Percentiles rank a stretch among this genome's conserved stretches.
Conservation (phyloP, 2,113 vertebrate genomes). For the Tragelaphus strepsiceros region DNA sequence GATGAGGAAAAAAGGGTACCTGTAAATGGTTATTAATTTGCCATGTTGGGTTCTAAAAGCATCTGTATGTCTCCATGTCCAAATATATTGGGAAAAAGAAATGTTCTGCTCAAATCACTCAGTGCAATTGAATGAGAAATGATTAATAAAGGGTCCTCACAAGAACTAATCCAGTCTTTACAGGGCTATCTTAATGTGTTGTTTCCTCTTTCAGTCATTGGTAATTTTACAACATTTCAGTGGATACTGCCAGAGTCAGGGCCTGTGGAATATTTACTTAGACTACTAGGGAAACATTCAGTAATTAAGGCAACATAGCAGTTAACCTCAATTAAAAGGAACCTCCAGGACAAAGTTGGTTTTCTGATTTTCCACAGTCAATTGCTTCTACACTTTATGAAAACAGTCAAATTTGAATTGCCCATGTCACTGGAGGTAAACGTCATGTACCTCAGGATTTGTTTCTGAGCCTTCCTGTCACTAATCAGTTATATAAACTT, state of each 20-base stretch:
- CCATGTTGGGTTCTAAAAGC: not conserved
- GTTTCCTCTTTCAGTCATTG: not conserved
- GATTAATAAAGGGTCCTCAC: not conserved
- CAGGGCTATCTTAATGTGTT: not conserved
- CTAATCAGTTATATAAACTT: not conserved
- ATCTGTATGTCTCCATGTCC: not conserved
- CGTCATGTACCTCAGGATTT: not conserved
- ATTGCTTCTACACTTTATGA: not conserved
- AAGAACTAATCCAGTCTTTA: not conserved
- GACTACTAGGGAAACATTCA: not conserved
- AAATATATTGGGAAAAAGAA: not conserved
- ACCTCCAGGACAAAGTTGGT: not conserved
- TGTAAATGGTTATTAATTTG: not conserved
- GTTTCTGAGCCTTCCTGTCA: not conserved
- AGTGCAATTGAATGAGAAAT: not conserved
- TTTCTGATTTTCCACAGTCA: not conserved
- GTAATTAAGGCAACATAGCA: slow-evolving; percentile 17
- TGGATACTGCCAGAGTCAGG: not conserved
- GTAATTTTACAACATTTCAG: slow-evolving; percentile 1
- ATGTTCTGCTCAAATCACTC: not conserved
- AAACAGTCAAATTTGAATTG: not conserved
- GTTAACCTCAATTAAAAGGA: not conserved
- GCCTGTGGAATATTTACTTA: not conserved
- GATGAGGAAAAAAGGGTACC: not conserved
- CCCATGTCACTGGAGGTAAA: not conserved